These are phyloP conservation scores for Seriola quinqueradiata DNA, from an alignment of 2,113 vertebrate species.

Conservation along the genomic window DNA sequence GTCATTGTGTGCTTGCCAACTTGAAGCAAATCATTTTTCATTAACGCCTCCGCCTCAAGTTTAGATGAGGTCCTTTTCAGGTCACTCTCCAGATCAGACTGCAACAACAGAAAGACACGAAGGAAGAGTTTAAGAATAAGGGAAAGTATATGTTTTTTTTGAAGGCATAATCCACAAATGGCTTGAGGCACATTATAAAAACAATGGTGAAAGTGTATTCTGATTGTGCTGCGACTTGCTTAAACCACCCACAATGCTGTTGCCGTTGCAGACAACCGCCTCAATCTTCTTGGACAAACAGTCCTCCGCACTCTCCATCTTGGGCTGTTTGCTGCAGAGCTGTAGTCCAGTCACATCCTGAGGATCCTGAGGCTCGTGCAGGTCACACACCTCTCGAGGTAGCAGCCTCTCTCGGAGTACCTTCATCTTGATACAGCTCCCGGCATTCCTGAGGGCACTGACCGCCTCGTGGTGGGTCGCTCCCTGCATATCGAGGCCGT, in stretches of 20 bases:
- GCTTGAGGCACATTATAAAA: background rate
- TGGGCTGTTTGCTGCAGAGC: constrained; percentile 24
- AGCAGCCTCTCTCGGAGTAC: constrained; percentile 75
- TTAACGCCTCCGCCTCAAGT: constrained; percentile 59
- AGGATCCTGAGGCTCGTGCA: constrained; percentile 1
- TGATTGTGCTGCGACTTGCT: constrained; percentile 1
- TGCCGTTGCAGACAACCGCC: constrained; percentile 78
- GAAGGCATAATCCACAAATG: background rate
- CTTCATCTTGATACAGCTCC: constrained; percentile 83
- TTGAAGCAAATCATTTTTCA: constrained; percentile 66
- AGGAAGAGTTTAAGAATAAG: background rate
- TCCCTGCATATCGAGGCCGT: constrained; percentile 79
- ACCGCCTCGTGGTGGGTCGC: constrained; percentile 83
- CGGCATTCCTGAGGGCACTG: constrained; percentile 80
- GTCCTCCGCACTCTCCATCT: constrained; percentile 19
- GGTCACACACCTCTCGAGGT: constrained; percentile 1
- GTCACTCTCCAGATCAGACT: constrained; percentile 59
- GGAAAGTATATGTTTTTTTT: background rate
- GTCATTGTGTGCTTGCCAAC: constrained; percentile 80
- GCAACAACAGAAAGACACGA: constrained; percentile 32
- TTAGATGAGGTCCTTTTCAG: constrained; percentile 42
- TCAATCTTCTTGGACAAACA: constrained; percentile 64
- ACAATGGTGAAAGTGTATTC: background rate
- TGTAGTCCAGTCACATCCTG: constrained; percentile 27
- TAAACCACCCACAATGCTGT: constrained; percentile 71